Base-by-base conservation (phyloP, 2,797 vertebrate genomes). In the Anabas testudineus region DNA sequence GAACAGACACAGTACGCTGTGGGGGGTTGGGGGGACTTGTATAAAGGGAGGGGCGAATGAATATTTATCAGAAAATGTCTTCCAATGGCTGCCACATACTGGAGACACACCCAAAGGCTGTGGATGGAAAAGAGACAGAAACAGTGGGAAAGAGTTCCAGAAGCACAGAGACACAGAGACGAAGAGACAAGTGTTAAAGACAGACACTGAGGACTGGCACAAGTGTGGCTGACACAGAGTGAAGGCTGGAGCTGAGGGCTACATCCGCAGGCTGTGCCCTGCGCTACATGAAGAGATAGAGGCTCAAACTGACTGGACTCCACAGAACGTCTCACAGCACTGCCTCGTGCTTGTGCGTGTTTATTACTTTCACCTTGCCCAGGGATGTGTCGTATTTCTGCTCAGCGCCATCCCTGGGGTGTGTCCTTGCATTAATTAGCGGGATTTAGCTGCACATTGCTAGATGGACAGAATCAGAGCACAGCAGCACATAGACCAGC, bases 361-460 rank as follows among this genome's bases (percentile, higher is more conserved):
- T 73, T 83, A 45, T 73, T 39, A 41, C 75, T 71, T 67, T 90
- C 82, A 88, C 91, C 92, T 93, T 90, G 90, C 91, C 87, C 76
- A 67, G 76, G 73, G 91, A 83, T 90, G 78, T 91, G 92, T 85
- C 85, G 74, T 83, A 81, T 67, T 78, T 76, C 36, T 62, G 64
- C 67, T 55, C 57, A 9, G 49, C 10, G 18, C 10, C 52, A 47
- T 82, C 83, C 77, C 73, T 32, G 28, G 74, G 68, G 80, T 76
- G 61, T 87, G 83, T 83, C 80, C 78, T 85, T 70, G 81, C 89
- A 92, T 92, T 91, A 86, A 92, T 91, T 90, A 91, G 72, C 71
- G 48, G 66, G 55, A 76, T 83, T 70, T 41, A 68, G 69, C 43
- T 15, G 49, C 73, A 62, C 59, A 58, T 28, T 55, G 47, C 51